Conservation (phyloP, 2,797 vertebrate species). For the Pygocentrus nattereri region DNA sequence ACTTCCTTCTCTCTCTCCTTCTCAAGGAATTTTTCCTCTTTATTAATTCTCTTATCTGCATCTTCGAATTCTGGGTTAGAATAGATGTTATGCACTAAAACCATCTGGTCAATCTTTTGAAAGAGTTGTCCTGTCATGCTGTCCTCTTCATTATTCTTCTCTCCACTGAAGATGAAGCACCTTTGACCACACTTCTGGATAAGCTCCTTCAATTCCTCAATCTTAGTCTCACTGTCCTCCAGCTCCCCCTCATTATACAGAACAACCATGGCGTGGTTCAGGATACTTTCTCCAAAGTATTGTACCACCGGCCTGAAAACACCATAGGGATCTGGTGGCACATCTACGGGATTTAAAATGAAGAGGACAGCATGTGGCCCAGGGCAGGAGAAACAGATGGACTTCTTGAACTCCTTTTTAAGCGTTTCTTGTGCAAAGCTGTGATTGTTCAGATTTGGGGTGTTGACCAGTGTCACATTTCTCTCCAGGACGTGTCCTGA, state of each 20-base stretch:
- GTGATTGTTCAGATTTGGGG: slow-evolving; percentile 47
- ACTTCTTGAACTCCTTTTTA: slow-evolving; percentile 48
- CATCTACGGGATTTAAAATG: slow-evolving; percentile 19
- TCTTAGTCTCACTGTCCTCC: slow-evolving; percentile 21
- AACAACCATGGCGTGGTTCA: slow-evolving; percentile 51
- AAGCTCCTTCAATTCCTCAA: slow-evolving; percentile 34
- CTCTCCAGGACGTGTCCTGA: neutral
- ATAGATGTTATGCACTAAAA: slow-evolving; percentile 22
- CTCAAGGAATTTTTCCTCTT: slow-evolving; percentile 27
- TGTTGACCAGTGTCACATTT: slow-evolving; percentile 49
- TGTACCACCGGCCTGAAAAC: slow-evolving; percentile 32
- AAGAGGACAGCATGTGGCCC: slow-evolving; percentile 51
- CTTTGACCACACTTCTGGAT: slow-evolving; percentile 51
- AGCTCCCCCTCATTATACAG: slow-evolving; percentile 29
- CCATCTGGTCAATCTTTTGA: slow-evolving; percentile 41
- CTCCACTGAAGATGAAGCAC: slow-evolving; percentile 30
- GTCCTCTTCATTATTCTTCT: neutral
- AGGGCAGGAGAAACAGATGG: slow-evolving; percentile 54
- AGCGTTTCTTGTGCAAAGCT: neutral
- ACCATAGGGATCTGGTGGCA: neutral
- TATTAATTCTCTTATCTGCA: slow-evolving; percentile 55
- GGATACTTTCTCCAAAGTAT: slow-evolving; percentile 52
- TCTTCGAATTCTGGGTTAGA: slow-evolving; percentile 51
- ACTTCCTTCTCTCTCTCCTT: slow-evolving; percentile 48
- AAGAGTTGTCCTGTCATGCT: slow-evolving; percentile 8